Base-by-base conservation (phyloP, 1,140 invertebrate species). In the Cataglyphis hispanica region DNA sequence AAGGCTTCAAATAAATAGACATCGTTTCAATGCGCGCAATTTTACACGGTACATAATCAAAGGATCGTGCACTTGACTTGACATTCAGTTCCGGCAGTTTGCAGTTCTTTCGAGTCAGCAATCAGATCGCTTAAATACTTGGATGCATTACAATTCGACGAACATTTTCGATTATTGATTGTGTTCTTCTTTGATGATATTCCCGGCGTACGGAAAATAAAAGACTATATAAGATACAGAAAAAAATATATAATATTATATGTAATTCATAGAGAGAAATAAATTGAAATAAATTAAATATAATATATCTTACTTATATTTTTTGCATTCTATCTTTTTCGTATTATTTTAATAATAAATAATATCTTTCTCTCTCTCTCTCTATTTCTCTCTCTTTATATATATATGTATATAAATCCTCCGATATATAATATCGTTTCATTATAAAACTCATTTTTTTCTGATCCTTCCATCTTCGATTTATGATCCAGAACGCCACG, bases 21-120 rank as follows among this genome's bases (percentile, higher is more conserved):
- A 53, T 13, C 27, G 19, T 46, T 61, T 25, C 25, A 37, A 22
- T 5, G 27, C n/a, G 5, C 10, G 31, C 75, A 50, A 64, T 77
- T 77, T 50, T 77, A 63, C 37, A 77, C 56, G 22, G 37, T 40
- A 37, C 7, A 31, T 19, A 46, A 63, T 77, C 75, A 77, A 64
- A 77, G 40, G 58, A 16, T 64, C 16, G 8, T 0, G 7, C 72
- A 58, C 56, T 76, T 31, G 25, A 16, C 19, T 16, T 16, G 75
- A 0, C n/a, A 64, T 77, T 63, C 11, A 77, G 31, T 40, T 50
- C 13, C 13, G 10, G 8, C 6, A 31, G 19, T 11, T 6, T 63
- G 19, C 3, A 63, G 0, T 76, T 27, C 3, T 1, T n/a, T 46
- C 10, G 5, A 46, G 10, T 31, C 25, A 31, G 7, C 19, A 31